A percentile compares a stretch with the other conserved stretches of the same genome.
phyloP scores from a whole-genome alignment of 2,888 invertebrate species.

The Linyphia triangularis region DNA sequence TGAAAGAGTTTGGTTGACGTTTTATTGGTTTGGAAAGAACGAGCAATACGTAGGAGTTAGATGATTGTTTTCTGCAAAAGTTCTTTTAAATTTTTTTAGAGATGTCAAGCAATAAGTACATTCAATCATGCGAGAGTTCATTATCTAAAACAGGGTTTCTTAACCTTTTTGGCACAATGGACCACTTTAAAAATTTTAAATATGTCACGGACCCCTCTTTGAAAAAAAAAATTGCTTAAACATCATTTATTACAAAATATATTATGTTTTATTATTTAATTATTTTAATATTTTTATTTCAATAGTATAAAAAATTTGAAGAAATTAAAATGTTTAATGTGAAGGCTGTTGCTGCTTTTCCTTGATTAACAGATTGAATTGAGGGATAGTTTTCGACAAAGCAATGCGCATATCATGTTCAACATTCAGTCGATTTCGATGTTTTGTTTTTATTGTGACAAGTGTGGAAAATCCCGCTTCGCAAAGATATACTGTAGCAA shows the following conservation, averaged over 20 bases:
- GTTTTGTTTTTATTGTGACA: constrained; percentile 59
- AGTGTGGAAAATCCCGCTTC: constrained; percentile 56
- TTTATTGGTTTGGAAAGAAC: no score
- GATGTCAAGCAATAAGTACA: no score
- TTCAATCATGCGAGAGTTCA: no score
- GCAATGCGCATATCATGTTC: constrained; percentile 45
- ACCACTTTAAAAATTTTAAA: constrained; percentile 61
- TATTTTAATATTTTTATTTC: no score
- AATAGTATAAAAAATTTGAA: constrained; percentile 52
- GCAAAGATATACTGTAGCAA: constrained; percentile 62
- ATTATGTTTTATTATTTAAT: no score
- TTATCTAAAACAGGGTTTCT: constrained; percentile 28
- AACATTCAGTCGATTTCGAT: constrained; percentile 54
- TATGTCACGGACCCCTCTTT: constrained; percentile 34
- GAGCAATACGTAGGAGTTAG: no score
- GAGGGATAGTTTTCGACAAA: constrained; percentile 55
- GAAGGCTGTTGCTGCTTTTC: constrained; percentile 58
- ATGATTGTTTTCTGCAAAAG: no score
- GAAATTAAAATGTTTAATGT: constrained; percentile 51
- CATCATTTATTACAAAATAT: no score
- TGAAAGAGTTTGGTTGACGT: neutral
- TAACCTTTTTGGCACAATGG: constrained; percentile 66
- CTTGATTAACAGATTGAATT: constrained; percentile 48
- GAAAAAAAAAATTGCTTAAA: constrained; percentile 56
- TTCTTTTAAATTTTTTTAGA: no score